These are phyloP conservation scores for Platycheirus albimanus DNA, from an alignment of 2,888 invertebrate genomes.

Conservation along the genomic window DNA sequence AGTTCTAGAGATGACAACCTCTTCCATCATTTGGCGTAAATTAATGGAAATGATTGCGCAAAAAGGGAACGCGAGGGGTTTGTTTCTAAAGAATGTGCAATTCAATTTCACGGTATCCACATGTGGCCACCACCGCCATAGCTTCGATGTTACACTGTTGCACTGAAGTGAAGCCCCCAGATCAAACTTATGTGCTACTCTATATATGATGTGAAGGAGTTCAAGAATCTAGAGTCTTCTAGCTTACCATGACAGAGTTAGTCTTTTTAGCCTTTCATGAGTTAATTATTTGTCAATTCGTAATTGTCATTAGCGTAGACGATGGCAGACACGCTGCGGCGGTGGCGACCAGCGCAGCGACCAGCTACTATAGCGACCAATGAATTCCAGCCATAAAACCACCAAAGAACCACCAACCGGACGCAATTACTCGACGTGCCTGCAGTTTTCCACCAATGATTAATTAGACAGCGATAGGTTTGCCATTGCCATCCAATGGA, in stretches of 20 bases:
- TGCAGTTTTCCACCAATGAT: slow-evolving; percentile 69
- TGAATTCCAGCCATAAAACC: neutral
- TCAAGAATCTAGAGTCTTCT: slow-evolving; percentile 17
- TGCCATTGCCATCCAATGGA: slow-evolving; percentile 36
- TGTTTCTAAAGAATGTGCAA: slow-evolving; percentile 58
- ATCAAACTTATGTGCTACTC: neutral
- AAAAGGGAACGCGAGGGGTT: slow-evolving; percentile 1
- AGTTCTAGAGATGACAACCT: slow-evolving; percentile 58
- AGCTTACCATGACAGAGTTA: neutral
- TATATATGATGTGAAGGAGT: slow-evolving; percentile 31
- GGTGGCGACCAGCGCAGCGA: neutral
- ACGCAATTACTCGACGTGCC: slow-evolving; percentile 63
- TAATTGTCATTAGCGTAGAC: slow-evolving; percentile 66
- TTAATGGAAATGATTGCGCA: slow-evolving; percentile 60
- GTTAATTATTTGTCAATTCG: slow-evolving; percentile 73
- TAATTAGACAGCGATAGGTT: slow-evolving; percentile 62
- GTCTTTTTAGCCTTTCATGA: slow-evolving; percentile 37
- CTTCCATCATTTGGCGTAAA: slow-evolving; percentile 67
- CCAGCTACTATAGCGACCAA: slow-evolving; percentile 10
- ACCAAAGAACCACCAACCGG: slow-evolving; percentile 35
- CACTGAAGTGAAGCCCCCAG: neutral
- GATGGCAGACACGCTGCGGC: slow-evolving; percentile 54
- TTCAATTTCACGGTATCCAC: slow-evolving; percentile 66
- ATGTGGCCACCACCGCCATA: slow-evolving; percentile 31
- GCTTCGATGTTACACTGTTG: neutral